Base-by-base conservation (phyloP, 2,113 vertebrate species). In the Clinocottus analis region DNA sequence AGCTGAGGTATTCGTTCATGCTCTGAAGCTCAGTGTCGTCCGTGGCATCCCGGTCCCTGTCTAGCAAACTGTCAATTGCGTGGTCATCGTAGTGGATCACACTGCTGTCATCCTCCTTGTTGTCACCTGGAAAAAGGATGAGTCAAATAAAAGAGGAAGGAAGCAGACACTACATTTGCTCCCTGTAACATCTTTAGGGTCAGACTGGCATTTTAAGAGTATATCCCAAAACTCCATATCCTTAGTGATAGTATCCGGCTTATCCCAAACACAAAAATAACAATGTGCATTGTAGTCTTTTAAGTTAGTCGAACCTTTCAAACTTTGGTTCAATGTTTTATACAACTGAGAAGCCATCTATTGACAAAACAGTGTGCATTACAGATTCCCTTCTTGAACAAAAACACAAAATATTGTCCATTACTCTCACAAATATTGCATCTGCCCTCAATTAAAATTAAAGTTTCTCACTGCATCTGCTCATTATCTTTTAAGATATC, bases 1-100 rank as follows among this genome's bases (percentile, higher is more conserved):
- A 99, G 89, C 98, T 99, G 87, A 99, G 95, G 93, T 99, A 99
- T 41, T 99, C 98, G 67, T 99, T 99, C 98, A 99, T 99, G 94
- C 97, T 98, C 93, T 99, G 98, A 53, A 99, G 91, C 91, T 99
- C 98, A 0, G 97, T 97, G 89, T 99, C 98, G 25, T 99, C 98
- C 0, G 96, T 98, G 87, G 97, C 97, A 68, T 98, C 96, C 92
- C 97, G 98, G 92, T 99, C 97, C 37, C 98, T 93, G 93, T 99
- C 98, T 66, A 99, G 83, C 2, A 99, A 90, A 14, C 97, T 95
- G 51, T 97, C 96, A 64, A 99, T 98, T 82, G 98, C 98, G 51
- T 96, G 97, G 83, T 99, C 98, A 47, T 99, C 98, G 3, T 99
- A 99, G 92, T 99, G 98, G 77, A 99, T 99, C 79, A 99, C 97